Conservation (phyloP, 2,888 invertebrate species). For the Heteromurus nitidus region DNA sequence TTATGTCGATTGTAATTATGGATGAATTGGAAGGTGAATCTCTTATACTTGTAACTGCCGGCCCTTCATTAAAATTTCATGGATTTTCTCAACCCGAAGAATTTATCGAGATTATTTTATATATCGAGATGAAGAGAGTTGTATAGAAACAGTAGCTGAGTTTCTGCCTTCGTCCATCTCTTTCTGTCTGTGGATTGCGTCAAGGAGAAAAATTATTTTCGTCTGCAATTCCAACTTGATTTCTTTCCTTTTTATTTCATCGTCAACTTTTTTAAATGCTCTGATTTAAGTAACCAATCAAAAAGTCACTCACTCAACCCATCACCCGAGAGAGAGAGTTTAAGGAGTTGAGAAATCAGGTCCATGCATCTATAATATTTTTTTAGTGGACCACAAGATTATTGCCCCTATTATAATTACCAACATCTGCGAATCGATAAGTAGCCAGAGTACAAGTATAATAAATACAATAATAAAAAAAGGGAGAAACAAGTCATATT, state of each 20-base stretch:
- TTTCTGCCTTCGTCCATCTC: too few species aligned
- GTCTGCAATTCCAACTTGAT: constrained; percentile 1
- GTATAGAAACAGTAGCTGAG: background rate
- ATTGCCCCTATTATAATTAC: constrained; percentile 66
- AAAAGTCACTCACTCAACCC: constrained; percentile 49
- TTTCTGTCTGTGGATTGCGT: background rate
- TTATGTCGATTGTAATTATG: constrained; percentile 58
- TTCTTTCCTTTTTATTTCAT: constrained; percentile 30
- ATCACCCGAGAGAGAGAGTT: too few species aligned
- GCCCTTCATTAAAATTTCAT: constrained; percentile 63
- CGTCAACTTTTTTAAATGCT: constrained; percentile 46
- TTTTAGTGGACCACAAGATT: constrained; percentile 40
- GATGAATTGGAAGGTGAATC: constrained; percentile 21
- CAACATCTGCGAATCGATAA: constrained; percentile 65
- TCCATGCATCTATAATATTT: constrained; percentile 18
- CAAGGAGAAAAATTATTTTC: constrained; percentile 16
- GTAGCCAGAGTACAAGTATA: constrained; percentile 11
- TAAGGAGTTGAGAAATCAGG: constrained; percentile 19
- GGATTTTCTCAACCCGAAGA: constrained; percentile 4
- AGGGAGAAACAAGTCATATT: constrained; percentile 18
- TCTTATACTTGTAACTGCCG: constrained; percentile 43
- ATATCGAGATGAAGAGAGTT: constrained; percentile 5
- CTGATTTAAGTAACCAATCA: constrained; percentile 64
- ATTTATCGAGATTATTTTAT: constrained; percentile 20
- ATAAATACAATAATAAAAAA: constrained; percentile 14